phyloP scores from a whole-genome alignment of 2,113 vertebrate species.

The Cryptomyrus ogoouensis region DNA sequence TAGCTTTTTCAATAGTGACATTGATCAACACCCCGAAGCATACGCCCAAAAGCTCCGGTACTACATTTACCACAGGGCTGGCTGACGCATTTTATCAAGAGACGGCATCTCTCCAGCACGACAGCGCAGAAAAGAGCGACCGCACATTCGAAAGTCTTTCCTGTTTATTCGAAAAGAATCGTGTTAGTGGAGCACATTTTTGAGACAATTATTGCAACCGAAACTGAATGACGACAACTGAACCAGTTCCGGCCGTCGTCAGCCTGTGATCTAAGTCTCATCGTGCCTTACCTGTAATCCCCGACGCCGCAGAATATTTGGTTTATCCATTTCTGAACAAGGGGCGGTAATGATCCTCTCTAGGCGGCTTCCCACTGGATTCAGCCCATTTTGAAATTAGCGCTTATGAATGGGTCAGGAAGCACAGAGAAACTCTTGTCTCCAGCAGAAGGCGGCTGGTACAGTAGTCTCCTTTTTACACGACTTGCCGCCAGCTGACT shows the following conservation, averaged over 20 bases:
- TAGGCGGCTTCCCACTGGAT: neutral
- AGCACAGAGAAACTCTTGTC: neutral
- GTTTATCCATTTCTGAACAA: slow-evolving; percentile 20
- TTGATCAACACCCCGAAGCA: neutral
- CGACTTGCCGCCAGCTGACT: slow-evolving; percentile 6
- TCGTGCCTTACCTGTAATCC: slow-evolving; percentile 19
- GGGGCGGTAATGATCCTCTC: neutral
- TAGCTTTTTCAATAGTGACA: neutral
- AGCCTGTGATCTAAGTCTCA: neutral
- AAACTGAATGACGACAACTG: neutral
- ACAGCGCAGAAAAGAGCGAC: neutral
- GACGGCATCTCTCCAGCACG: neutral
- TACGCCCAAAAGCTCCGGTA: neutral
- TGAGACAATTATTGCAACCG: neutral
- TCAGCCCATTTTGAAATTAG: neutral
- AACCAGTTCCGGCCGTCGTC: neutral
- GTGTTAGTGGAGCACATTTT: neutral
- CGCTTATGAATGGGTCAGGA: slow-evolving; percentile 13
- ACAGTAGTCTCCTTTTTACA: slow-evolving; percentile 1
- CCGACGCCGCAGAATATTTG: slow-evolving; percentile 24
- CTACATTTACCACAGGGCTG: neutral
- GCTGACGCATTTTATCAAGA: neutral
- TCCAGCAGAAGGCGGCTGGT: neutral
- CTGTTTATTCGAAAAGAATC: neutral
- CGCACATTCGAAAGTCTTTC: neutral